Evolutionary conservation across 2,888 invertebrate genomes (phyloP).

Genomic region (Pimpla rufipes): DNA sequence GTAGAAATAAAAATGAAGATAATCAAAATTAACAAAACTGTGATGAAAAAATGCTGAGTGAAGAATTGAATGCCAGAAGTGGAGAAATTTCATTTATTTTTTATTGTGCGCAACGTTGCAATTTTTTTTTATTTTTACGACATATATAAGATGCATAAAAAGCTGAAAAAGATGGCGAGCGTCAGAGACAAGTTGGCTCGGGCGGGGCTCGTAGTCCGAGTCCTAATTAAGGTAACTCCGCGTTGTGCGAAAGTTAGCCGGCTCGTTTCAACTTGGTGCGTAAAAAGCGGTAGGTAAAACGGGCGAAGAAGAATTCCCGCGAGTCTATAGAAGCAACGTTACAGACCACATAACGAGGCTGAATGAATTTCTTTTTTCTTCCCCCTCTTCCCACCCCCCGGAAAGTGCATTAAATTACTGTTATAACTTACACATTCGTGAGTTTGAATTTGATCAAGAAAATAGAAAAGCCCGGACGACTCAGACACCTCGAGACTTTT

Average conservation of each 20-base stretch:
- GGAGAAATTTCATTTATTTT: no score
- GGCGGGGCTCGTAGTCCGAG: not conserved
- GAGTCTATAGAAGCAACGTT: conserved; percentile 1
- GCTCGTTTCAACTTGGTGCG: conserved; percentile 14
- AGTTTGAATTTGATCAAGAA: not conserved
- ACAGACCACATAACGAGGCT: not conserved
- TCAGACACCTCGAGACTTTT: no score
- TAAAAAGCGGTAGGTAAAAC: not conserved
- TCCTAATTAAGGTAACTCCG: conserved; percentile 5
- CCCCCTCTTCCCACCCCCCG: no score
- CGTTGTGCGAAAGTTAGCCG: not conserved
- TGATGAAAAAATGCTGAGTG: no score
- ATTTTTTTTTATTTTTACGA: no score
- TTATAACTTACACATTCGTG: conserved; percentile 21
- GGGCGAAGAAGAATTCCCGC: not conserved
- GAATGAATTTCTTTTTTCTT: not conserved
- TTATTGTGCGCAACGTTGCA: no score
- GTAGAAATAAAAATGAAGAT: no score
- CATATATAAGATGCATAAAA: not conserved
- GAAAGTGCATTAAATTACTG: not conserved
- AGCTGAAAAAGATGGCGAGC: not conserved
- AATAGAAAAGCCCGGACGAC: conserved; percentile 1
- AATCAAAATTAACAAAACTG: no score
- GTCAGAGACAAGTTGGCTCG: not conserved
- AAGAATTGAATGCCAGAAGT: no score